Conservation (phyloP, 2,797 vertebrate species). For the Sebastes minor region DNA sequence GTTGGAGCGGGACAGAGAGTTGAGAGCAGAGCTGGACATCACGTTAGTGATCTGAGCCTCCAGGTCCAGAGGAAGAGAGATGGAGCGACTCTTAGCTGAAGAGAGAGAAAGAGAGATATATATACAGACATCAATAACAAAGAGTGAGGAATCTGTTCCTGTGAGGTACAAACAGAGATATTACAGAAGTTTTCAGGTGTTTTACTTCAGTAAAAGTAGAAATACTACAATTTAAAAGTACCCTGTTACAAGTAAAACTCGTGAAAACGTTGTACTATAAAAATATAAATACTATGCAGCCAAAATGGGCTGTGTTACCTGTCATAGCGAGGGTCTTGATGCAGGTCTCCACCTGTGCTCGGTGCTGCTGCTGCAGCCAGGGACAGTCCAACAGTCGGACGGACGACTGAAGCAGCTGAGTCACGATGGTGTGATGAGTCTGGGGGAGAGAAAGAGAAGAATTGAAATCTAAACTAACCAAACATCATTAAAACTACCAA, state of each 20-base stretch:
- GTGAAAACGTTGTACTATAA: too few relatives aligned
- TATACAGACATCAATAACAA: background rate
- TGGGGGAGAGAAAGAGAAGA: constrained; percentile 43
- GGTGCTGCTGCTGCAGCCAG: constrained; percentile 95
- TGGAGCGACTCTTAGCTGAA: constrained; percentile 89
- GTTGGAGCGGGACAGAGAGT: constrained; percentile 81
- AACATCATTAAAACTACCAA: too few relatives aligned
- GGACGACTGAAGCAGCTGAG: constrained; percentile 92
- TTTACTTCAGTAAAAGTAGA: background rate
- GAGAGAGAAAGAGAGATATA: background rate
- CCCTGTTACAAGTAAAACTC: too few relatives aligned
- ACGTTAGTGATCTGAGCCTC: constrained; percentile 88
- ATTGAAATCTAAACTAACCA: background rate
- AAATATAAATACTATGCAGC: too few relatives aligned
- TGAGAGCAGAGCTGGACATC: constrained; percentile 83
- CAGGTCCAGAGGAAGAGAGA: constrained; percentile 89
- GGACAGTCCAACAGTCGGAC: constrained; percentile 90
- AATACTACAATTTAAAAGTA: background rate
- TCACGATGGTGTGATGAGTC: constrained; percentile 93
- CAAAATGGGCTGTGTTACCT: constrained; percentile 38
- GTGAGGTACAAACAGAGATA: background rate
- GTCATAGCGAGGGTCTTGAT: constrained; percentile 89
- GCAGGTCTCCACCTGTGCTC: constrained; percentile 90
- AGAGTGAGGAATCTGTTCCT: background rate
- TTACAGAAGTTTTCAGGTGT: background rate